Evolutionary conservation across 2,888 invertebrate genomes (phyloP), one percentile per base, ranked within the genome.

Genomic region (Rambutsinella grinnellia): DNA sequence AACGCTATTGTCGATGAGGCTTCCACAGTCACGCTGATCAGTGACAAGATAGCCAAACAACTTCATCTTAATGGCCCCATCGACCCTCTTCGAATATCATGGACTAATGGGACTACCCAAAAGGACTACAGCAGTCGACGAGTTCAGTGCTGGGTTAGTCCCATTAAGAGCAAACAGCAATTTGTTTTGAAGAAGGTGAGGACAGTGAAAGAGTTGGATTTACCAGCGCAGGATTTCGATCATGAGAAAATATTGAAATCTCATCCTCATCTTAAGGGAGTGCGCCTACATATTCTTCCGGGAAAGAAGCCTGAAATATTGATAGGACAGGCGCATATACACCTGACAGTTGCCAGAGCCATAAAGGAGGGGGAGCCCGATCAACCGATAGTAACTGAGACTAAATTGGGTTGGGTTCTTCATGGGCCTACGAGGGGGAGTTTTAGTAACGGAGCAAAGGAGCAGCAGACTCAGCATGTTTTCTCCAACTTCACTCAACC

Each of bases 1-100:
- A 68, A 36, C 21, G 80, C 75, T 1, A 19, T 74, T 28, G 23
- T 78, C 13, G 80, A 80, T 56, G 78, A 76, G 1, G 75, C 54
- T 5, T 53, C 78, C 15, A 57, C 62, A 0, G 13, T 21, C 2
- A 72, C 80, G 2, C 6, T 78, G 15, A 15, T 78, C 0, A 68
- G 68, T 49, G 51, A 24, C 2, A 5, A 13, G 15, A 19, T 68
- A 0, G 78, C 80, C 21, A 19, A 57, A 2, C n/a, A 28, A 26
- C 13, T 79, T 19, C 57, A 63, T 24, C 27, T 70, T 2, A 46
- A 28, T 5, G 79, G 77, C 24, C 8, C 15, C 3, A 19, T 1
- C 1, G 23, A 60, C 13, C 56, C 57, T 8, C 15, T 65, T 2
- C 21, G 8, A 6, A 13, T 66, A 13, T 58, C 1, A 2, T 61